Evolutionary conservation across 2,797 vertebrate genomes (phyloP), one percentile per base, ranked within the genome.

Genomic region (Sebastolobus alascanus): DNA sequence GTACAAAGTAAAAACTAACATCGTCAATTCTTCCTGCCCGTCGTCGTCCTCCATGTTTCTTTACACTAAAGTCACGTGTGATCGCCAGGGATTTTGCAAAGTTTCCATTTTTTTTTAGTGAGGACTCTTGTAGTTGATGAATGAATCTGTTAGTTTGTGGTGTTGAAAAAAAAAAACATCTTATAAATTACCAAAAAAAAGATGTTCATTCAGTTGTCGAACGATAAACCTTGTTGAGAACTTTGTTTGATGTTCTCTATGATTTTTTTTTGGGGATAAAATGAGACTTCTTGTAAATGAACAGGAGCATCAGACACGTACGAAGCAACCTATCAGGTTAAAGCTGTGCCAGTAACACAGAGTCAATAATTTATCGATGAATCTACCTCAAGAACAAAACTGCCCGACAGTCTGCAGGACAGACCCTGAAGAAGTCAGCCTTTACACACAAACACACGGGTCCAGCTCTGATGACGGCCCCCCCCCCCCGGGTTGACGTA

Each of bases 361-460:
- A 80, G 87, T 95, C 93, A 85, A 93, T 94, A 92, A 81, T 43
- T 20, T 86, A 91, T 93, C 56, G 75, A 94, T 89, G 85, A 84
- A 87, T 85, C 37, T 76, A 55, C 46, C 61, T 60, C 38, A 29
- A 77, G 77, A 89, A 83, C 25, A 81, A 73, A 86, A 82, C 37
- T 61, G 77, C 14, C 66, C 14, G 4, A 2, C 27, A 3, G 31
- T 80, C 79, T 76, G 68, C 65, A 38, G 61, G 75, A 69, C 50
- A 22, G 7, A 64, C 52, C 13, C 56, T 79, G 79, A 64, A 70
- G 66, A 59, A 66, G 29, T 66, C 65, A 16, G 64, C 61, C 55
- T 65, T 29, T 31, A 5, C 50, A 70, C 70, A 85, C 66, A 74
- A 5, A 79, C 5, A 71, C 54, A 71, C 54, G 18, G 10, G 38